Evolutionary conservation across 2,797 vertebrate species (phyloP).

Genomic region (Echeneis naucrates): DNA sequence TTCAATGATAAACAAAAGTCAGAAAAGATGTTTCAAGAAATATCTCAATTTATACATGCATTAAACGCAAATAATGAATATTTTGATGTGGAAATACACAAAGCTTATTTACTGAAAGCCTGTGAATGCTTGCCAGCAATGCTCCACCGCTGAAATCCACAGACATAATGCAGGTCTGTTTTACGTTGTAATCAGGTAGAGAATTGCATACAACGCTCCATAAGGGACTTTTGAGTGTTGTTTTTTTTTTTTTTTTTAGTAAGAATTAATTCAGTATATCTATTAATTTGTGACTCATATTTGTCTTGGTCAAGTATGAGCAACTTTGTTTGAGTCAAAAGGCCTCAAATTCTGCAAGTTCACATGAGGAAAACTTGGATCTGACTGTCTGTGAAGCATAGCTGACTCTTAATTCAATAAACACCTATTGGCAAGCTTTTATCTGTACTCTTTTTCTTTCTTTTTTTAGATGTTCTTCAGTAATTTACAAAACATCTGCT

Average conservation of each 20-base stretch:
- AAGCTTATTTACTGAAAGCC: background rate
- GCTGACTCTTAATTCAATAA: background rate
- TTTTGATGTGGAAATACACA: background rate
- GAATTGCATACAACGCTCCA: background rate
- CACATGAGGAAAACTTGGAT: background rate
- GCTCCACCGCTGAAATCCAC: background rate
- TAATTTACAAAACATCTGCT: background rate
- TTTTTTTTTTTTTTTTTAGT: too few species aligned
- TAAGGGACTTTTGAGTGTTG: conserved; percentile 5
- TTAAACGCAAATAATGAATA: background rate
- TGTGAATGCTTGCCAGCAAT: background rate
- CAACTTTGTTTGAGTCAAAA: background rate
- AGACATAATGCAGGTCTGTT: background rate
- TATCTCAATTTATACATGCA: too few species aligned
- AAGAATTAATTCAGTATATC: conserved; percentile 5
- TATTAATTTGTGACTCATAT: background rate
- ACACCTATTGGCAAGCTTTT: background rate
- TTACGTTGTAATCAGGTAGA: background rate
- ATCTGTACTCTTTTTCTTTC: background rate
- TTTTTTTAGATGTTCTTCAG: background rate
- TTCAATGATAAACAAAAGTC: background rate
- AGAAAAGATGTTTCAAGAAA: too few species aligned
- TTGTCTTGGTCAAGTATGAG: background rate
- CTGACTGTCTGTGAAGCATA: background rate
- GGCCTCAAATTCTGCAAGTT: background rate